Evolutionary conservation across 2,113 vertebrate genomes (phyloP).

Genomic region (Equus quagga): DNA sequence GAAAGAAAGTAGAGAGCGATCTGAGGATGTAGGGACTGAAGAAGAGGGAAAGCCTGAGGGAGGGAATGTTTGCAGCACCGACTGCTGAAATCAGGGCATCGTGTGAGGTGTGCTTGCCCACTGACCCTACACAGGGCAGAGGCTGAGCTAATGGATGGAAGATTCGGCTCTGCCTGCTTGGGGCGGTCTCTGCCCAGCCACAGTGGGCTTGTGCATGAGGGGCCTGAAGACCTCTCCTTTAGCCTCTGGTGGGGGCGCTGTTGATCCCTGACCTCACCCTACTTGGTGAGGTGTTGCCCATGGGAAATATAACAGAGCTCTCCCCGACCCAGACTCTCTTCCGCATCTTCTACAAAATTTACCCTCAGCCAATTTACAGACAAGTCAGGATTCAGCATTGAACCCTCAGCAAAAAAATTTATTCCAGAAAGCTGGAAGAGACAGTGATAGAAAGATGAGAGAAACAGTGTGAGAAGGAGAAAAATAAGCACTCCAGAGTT

Average conservation of each 20-base stretch:
- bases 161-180: background rate
- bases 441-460: constrained; percentile 65
- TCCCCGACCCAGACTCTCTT: background rate
- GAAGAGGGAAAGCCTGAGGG: background rate
- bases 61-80: background rate
- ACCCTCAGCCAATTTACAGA: background rate
- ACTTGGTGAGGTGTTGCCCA: background rate
- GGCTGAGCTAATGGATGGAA: background rate
- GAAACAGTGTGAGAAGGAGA: constrained; percentile 69
- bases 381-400: background rate
- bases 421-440: constrained; percentile 61
- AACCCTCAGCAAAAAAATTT: constrained; percentile 58
- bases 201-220: background rate
- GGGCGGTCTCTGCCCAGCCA: background rate
- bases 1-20: background rate
- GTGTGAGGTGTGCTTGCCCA: background rate
- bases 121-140: background rate
- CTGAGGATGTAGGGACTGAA: fast-evolving
- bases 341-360: background rate
- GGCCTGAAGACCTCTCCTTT: background rate
- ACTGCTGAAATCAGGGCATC: background rate
- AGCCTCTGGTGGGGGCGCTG: background rate
- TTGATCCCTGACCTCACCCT: background rate
- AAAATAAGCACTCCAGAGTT: constrained; percentile 77
- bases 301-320: background rate